phyloP scores from a whole-genome alignment of 2,797 vertebrate species.

The Aplochiton taeniatus region DNA sequence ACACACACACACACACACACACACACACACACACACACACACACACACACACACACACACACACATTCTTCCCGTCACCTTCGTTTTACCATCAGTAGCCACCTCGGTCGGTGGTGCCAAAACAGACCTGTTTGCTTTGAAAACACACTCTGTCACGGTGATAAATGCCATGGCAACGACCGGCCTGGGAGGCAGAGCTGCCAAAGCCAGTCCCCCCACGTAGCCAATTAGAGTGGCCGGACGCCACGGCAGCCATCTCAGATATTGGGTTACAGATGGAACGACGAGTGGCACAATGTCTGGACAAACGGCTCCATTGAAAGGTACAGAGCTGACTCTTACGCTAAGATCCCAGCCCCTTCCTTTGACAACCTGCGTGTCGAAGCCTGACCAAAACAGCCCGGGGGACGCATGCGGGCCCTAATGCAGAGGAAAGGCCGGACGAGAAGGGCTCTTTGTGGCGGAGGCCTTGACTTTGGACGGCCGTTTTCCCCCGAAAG shows the following conservation, averaged over 20 bases:
- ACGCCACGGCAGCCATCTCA: slow-evolving; percentile 26
- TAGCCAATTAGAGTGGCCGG: slow-evolving; percentile 39
- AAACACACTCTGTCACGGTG: slow-evolving; percentile 65
- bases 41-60: slow-evolving; percentile 1
- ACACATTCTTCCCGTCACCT: slow-evolving; percentile 31
- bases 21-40: slow-evolving; percentile 8
- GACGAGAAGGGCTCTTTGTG: slow-evolving; percentile 41
- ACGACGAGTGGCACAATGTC: slow-evolving; percentile 42
- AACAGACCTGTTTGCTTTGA: slow-evolving; percentile 77
- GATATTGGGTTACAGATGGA: slow-evolving; percentile 42
- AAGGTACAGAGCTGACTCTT: slow-evolving; percentile 18
- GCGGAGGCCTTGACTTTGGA: slow-evolving; percentile 15
- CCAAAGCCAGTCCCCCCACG: slow-evolving; percentile 42
- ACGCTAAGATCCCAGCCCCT: slow-evolving; percentile 16
- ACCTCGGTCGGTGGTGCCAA: slow-evolving; percentile 49
- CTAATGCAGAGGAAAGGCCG: too few relatives aligned
- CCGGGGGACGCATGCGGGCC: too few relatives aligned
- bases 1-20: slow-evolving; percentile 15
- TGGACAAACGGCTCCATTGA: slow-evolving; percentile 32
- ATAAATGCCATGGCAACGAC: slow-evolving; percentile 75
- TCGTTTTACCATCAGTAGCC: slow-evolving; percentile 37
- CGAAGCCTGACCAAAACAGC: slow-evolving; percentile 17
- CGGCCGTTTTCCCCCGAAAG: too few relatives aligned
- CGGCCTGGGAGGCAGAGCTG: slow-evolving; percentile 42
- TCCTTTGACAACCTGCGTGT: slow-evolving; percentile 37